Conservation (phyloP, 2,888 invertebrate species). For the Caenorhabditis sp. region DNA sequence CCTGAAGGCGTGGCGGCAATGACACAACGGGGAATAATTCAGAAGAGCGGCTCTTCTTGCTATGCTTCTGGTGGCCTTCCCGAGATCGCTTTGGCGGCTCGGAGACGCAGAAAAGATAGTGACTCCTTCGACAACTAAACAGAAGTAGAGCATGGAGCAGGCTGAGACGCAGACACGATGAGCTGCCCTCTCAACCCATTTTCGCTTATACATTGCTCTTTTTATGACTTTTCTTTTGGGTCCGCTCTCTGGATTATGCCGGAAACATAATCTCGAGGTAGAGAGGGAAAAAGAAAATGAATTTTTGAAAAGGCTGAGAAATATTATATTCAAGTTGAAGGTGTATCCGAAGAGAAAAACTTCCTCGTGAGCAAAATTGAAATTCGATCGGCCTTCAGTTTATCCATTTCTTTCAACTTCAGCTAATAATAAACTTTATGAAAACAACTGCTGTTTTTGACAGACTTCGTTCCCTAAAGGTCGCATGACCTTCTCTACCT, state of each 20-base stretch:
- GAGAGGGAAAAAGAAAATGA: too few relatives aligned
- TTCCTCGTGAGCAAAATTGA: neutral
- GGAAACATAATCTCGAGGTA: too few relatives aligned
- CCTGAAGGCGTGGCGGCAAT: slow-evolving; percentile 30
- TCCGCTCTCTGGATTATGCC: too few relatives aligned
- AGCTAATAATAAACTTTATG: too few relatives aligned
- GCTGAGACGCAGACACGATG: slow-evolving; percentile 9
- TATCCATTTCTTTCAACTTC: too few relatives aligned
- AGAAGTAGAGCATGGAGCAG: neutral
- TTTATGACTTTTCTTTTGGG: slow-evolving; percentile 24
- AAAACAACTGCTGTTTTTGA: too few relatives aligned
- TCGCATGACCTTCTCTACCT: too few relatives aligned
- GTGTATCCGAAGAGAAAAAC: too few relatives aligned
- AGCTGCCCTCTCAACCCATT: slow-evolving; percentile 14
- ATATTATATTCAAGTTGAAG: too few relatives aligned
- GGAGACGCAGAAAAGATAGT: slow-evolving; percentile 1
- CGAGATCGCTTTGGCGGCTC: neutral
- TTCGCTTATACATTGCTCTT: slow-evolving; percentile 8
- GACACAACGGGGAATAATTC: slow-evolving; percentile 55
- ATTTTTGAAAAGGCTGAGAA: too few relatives aligned
- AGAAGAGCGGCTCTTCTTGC: slow-evolving; percentile 12
- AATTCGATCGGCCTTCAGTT: too few relatives aligned
- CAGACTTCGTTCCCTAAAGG: too few relatives aligned
- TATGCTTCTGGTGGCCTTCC: slow-evolving; percentile 11
- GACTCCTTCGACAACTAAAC: neutral